Conservation (phyloP, 2,113 vertebrate genomes). For the Phodopus roborovskii region DNA sequence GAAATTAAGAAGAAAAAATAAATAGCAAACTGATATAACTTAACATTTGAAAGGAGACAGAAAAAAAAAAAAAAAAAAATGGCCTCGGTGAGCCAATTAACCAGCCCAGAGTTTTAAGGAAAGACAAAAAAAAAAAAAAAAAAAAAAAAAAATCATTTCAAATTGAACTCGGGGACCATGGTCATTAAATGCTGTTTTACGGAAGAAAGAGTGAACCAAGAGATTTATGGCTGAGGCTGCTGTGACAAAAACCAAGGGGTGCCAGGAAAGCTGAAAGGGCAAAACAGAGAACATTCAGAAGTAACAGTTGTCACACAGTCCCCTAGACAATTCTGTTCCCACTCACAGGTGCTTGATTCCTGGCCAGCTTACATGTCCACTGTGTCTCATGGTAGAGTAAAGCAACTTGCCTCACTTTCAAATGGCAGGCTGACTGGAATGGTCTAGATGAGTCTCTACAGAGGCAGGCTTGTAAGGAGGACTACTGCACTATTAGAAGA, state of each 20-base stretch:
- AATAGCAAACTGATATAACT: neutral
- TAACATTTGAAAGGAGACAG: neutral
- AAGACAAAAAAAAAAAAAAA: no score
- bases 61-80: neutral
- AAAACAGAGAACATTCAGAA: neutral
- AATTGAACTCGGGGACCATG: neutral
- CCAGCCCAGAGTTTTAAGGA: neutral
- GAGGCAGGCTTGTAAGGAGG: neutral
- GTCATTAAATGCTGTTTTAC: neutral
- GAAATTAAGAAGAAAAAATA: neutral
- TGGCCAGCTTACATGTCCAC: neutral
- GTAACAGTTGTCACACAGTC: neutral
- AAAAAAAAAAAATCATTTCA: slow-evolving; percentile 46
- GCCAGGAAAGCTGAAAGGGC: neutral
- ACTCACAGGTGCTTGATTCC: neutral
- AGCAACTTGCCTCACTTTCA: neutral
- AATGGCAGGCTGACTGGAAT: neutral
- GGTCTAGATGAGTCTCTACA: neutral
- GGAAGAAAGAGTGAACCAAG: neutral
- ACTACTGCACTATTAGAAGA: neutral
- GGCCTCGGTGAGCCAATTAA: neutral
- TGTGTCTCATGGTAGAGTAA: neutral
- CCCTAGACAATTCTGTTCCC: neutral
- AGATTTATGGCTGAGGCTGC: neutral
- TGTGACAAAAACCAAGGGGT: neutral